Percentiles rank a stretch among this genome's conserved stretches.
Evolutionary conservation across 2,888 invertebrate species (phyloP).

Genomic region (Pherbina coryleti): DNA sequence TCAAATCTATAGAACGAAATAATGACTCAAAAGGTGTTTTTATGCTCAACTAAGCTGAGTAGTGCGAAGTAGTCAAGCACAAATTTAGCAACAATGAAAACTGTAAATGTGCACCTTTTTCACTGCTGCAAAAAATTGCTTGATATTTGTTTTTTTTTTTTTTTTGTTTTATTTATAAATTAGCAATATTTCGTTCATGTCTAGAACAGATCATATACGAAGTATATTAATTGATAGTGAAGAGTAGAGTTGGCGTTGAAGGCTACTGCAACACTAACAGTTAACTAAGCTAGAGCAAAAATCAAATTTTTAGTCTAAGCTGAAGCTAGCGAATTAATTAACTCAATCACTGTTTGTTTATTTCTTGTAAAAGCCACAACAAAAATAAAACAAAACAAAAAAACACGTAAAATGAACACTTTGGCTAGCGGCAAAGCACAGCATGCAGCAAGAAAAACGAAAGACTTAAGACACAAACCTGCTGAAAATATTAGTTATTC

Average conservation of each 20-base stretch:
- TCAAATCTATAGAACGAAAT: too few species aligned
- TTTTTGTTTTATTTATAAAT: background rate
- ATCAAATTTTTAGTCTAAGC: background rate
- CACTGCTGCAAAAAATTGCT: too few species aligned
- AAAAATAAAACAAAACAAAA: background rate
- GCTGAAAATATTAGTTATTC: slow-evolving; percentile 36
- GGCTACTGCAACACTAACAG: slow-evolving; percentile 11
- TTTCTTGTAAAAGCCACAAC: background rate
- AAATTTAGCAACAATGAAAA: too few species aligned
- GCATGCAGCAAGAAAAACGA: slow-evolving; percentile 26
- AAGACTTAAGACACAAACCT: slow-evolving; percentile 42
- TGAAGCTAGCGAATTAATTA: slow-evolving; percentile 27
- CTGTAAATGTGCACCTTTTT: too few species aligned
- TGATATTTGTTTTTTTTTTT: too few species aligned
- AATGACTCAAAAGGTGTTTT: too few species aligned
- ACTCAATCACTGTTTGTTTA: background rate
- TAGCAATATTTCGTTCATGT: background rate
- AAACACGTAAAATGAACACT: background rate
- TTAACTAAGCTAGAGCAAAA: background rate
- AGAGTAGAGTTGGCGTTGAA: slow-evolving; percentile 23
- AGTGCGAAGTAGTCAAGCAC: too few species aligned
- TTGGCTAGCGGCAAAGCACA: background rate
- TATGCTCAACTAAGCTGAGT: too few species aligned
- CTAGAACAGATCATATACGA: background rate
- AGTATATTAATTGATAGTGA: slow-evolving; percentile 15